phyloP scores from a whole-genome alignment of 2,797 vertebrate genomes.

The Halcyon leucocephala region DNA sequence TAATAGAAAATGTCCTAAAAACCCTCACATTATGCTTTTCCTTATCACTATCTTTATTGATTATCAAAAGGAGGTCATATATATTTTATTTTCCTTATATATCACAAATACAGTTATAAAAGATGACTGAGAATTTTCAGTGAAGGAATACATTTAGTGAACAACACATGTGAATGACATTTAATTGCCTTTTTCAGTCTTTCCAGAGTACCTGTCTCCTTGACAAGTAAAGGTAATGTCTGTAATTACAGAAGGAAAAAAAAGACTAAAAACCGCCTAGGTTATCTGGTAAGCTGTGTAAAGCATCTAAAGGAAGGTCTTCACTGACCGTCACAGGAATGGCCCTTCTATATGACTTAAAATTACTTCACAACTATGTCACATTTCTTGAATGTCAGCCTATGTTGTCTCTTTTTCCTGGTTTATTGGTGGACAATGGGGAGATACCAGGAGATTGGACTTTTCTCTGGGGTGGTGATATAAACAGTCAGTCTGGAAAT shows the following conservation, averaged over 20 bases:
- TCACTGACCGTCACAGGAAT: neutral
- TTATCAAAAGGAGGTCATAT: neutral
- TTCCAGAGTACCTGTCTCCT: neutral
- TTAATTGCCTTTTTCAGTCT: neutral
- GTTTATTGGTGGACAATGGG: neutral
- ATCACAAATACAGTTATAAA: neutral
- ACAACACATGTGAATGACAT: neutral
- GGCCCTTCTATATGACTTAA: neutral
- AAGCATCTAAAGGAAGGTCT: neutral
- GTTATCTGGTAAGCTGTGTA: neutral
- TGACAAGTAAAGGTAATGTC: neutral
- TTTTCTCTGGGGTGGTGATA: neutral
- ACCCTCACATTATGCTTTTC: neutral
- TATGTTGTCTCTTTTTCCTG: neutral
- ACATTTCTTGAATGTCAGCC: neutral
- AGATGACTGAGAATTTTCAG: neutral
- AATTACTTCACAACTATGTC: neutral
- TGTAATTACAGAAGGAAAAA: neutral
- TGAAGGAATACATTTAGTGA: neutral
- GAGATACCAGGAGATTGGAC: neutral
- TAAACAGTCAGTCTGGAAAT: neutral
- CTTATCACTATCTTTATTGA: neutral
- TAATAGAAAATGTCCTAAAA: neutral
- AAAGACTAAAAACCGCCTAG: neutral
- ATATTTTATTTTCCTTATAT: neutral